phyloP scores from a whole-genome alignment of 2,797 vertebrate genomes.

The Sebastes elongatus region DNA sequence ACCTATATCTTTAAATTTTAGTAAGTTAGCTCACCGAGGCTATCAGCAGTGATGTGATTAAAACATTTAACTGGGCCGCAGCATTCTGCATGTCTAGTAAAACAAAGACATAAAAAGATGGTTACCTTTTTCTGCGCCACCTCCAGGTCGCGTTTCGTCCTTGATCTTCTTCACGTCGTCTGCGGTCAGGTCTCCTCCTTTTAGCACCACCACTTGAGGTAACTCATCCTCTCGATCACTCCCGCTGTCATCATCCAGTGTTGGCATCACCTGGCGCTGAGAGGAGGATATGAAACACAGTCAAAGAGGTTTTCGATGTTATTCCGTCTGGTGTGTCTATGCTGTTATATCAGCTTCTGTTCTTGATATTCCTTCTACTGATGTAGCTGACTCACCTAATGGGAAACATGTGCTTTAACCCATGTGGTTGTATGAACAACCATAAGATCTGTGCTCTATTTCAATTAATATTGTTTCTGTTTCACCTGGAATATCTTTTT shows the following conservation, averaged over 20 bases:
- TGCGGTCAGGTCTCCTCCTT: slow-evolving; percentile 88
- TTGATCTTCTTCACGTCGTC: slow-evolving; percentile 92
- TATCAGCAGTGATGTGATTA: not conserved
- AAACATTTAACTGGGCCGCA: not conserved
- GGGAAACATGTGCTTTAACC: too few species aligned
- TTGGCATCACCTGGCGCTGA: slow-evolving; percentile 87
- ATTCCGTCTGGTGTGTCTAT: too few species aligned
- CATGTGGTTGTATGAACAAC: too few species aligned
- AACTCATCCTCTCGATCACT: slow-evolving; percentile 94
- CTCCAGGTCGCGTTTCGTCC: slow-evolving; percentile 58
- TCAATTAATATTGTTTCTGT: too few species aligned
- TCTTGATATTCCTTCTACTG: too few species aligned
- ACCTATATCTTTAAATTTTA: too few species aligned
- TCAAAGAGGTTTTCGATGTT: not conserved
- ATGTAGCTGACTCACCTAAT: too few species aligned
- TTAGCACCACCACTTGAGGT: slow-evolving; percentile 93
- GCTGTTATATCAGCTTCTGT: too few species aligned
- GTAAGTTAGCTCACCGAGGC: not conserved
- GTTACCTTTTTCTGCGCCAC: slow-evolving; percentile 77
- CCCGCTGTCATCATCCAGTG: slow-evolving; percentile 84
- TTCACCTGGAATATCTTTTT: too few species aligned
- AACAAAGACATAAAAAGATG: not conserved
- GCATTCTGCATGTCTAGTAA: too few species aligned
- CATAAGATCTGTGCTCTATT: too few species aligned
- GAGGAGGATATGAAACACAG: not conserved